Base-by-base conservation (phyloP, 2,797 vertebrate species). In the Toxotes lorentzi region DNA sequence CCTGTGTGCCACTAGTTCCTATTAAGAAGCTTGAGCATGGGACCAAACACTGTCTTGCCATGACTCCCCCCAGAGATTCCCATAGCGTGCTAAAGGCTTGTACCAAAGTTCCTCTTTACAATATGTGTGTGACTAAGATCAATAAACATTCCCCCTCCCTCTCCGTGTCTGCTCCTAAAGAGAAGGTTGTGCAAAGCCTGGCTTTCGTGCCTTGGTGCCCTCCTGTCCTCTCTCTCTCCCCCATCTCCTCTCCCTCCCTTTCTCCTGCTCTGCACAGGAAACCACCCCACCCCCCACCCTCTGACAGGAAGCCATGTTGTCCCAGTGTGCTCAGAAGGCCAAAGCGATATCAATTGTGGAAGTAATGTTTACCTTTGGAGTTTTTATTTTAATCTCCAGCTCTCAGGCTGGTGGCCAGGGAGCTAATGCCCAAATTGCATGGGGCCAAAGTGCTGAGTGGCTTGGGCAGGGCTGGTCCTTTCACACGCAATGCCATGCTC, bases 101-200 rank as follows among this genome's bases (percentile, higher is more conserved):
- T 91, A 93, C 86, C 93, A 94, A 69, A 96, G 94, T 95, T 96
- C 92, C 91, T 93, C 89, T 96, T 94, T 83, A 90, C 90, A 93
- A 92, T 89, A 67, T 79, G 92, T 95, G 93, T 96, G 95, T 95
- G 95, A 95, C 95, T 95, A 94, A 96, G 95, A 94, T 95, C 94
- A 94, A 93, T 97, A 96, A 97, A 96, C 95, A 95, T 85, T 72
- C 90, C 92, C 87, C 86, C 88, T 82, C 88, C 87, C 91, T 75
- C 76, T 30, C 83, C 17, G 62, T 83, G 79, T 86, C 77, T 91
- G 82, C 80, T 90, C 66, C 90, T 91, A 78, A 92, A 93, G 57
- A 61, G 41, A 92, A 87, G 76, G 86, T 96, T 95, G 90, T 82
- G 92, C 91, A 96, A 92, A 94, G 92, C 89, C 90, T 84, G 74